These are phyloP conservation scores for Phrynosoma blainvillii DNA, from an alignment of 2,113 vertebrate genomes.

Conservation along the genomic window DNA sequence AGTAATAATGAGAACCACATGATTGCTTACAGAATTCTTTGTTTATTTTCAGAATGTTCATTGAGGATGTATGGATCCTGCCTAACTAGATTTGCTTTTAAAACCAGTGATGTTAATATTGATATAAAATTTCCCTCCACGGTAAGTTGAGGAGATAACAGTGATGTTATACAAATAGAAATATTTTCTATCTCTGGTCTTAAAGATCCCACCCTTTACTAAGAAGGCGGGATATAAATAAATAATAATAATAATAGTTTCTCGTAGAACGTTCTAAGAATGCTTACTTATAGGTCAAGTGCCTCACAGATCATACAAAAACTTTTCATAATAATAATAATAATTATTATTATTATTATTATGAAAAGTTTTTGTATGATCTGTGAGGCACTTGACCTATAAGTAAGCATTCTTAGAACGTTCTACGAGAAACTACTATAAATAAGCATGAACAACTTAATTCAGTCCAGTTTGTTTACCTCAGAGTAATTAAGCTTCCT, in stretches of 20 bases:
- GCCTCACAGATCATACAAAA: background rate
- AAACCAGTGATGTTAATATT: slow-evolving; percentile 95
- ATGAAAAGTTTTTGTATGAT: background rate
- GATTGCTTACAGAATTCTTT: slow-evolving; percentile 31
- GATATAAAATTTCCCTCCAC: slow-evolving; percentile 90
- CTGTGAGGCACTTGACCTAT: background rate
- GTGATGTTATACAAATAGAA: slow-evolving; percentile 23
- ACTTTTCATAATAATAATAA: background rate
- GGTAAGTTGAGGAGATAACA: slow-evolving; percentile 76
- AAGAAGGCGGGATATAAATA: background rate
- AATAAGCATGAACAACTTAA: background rate
- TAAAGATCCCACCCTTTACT: background rate
- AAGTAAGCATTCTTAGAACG: background rate
- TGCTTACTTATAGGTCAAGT: background rate
- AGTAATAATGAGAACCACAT: background rate
- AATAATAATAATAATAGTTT: background rate
- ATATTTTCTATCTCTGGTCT: background rate
- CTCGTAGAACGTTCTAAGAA: background rate
- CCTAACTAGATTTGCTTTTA: slow-evolving; percentile 94
- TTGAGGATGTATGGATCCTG: slow-evolving; percentile 95
- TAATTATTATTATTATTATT: background rate
- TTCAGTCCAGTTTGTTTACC: background rate
- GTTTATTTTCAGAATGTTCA: slow-evolving; percentile 85
- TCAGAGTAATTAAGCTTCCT: background rate
- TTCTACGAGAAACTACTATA: background rate